phyloP scores from a whole-genome alignment of 1,140 invertebrate genomes.

The Habropoda laboriosa region DNA sequence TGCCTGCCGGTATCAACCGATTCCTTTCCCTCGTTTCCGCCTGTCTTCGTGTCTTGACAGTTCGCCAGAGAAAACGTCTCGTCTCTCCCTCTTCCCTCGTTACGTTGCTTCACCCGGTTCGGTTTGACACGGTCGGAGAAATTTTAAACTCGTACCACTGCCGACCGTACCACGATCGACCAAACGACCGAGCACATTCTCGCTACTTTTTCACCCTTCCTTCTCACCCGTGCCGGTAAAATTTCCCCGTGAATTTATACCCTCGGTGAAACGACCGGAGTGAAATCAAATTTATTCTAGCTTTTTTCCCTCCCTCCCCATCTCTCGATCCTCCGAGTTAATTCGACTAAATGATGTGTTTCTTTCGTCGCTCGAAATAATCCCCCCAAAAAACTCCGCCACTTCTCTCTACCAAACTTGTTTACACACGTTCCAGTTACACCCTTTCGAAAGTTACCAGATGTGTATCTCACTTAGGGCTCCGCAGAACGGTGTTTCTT shows the following conservation, averaged over 20 bases:
- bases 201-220: neutral
- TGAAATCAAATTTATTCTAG: neutral
- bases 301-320: neutral
- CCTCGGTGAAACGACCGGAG: neutral
- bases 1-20: neutral
- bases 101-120: neutral
- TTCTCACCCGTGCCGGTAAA: no score
- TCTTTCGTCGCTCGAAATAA: neutral
- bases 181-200: no score
- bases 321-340: neutral
- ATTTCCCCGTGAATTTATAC: neutral
- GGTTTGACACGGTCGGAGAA: neutral
- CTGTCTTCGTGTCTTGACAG: neutral
- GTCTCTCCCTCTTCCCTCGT: neutral
- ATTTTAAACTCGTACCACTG: neutral
- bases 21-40: neutral
- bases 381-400: neutral
- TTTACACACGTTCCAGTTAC: neutral
- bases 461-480: neutral
- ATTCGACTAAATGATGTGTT: neutral
- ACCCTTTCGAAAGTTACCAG: neutral
- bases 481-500: neutral
- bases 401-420: neutral
- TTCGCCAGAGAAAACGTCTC: neutral
- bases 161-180: no score